phyloP scores from a whole-genome alignment of 2,888 invertebrate genomes.

The Pheosia tremula region DNA sequence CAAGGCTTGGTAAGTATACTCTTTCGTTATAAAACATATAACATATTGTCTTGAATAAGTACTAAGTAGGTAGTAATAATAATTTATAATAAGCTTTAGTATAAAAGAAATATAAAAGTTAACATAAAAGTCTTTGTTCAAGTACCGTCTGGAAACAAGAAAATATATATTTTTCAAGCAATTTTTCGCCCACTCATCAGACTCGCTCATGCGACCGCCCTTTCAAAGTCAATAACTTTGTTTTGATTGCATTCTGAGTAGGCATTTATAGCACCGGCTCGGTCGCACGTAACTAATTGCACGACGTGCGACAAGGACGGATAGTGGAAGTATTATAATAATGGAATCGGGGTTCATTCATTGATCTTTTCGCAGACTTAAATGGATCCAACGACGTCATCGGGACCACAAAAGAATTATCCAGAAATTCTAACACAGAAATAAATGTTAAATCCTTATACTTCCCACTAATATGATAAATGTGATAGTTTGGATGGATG shows the following conservation, averaged over 20 bases:
- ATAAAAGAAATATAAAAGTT: too few relatives aligned
- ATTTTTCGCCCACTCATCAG: background rate
- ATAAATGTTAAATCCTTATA: too few relatives aligned
- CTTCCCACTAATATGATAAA: too few relatives aligned
- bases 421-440: too few relatives aligned
- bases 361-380: constrained; percentile 65
- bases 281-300: constrained; percentile 31
- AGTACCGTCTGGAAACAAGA: background rate
- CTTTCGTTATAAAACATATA: too few relatives aligned
- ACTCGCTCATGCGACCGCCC: background rate
- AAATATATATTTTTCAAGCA: background rate
- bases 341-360: constrained; percentile 70
- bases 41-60: too few relatives aligned
- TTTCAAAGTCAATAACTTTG: constrained; percentile 47
- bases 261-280: constrained; percentile 43
- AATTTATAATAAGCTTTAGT: too few relatives aligned
- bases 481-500: too few relatives aligned
- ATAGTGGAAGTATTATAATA: constrained; percentile 70
- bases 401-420: too few relatives aligned
- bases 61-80: too few relatives aligned
- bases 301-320: constrained; percentile 53
- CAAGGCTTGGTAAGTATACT: too few relatives aligned
- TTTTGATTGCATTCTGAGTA: constrained; percentile 50
- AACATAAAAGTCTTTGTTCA: too few relatives aligned
- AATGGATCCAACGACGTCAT: constrained; percentile 15